Percentiles rank a stretch among this genome's conserved stretches.
Conservation (phyloP, 2,113 vertebrate genomes). For the Euleptes europaea region DNA sequence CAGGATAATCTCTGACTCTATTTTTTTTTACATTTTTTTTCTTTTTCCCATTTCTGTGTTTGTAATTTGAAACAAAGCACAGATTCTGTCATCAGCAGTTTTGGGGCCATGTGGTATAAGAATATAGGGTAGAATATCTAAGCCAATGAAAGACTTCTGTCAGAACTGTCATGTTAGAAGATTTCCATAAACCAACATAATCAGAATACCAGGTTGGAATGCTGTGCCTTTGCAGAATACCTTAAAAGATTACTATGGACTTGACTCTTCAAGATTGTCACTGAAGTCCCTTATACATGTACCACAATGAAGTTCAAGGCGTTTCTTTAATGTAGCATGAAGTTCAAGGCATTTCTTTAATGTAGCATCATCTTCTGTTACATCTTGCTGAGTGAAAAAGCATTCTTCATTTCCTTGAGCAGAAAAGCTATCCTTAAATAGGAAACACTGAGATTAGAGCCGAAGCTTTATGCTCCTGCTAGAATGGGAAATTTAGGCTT, state of each 20-base stretch:
- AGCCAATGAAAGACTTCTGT: conserved; percentile 74
- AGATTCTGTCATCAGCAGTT: conserved; percentile 69
- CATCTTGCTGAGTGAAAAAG: neutral
- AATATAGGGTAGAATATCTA: conserved; percentile 78
- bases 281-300: neutral
- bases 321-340: conserved; percentile 20
- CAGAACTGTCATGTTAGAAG: conserved; percentile 69
- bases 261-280: neutral
- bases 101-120: conserved; percentile 50
- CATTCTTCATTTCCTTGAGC: neutral
- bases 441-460: neutral
- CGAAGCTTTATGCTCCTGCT: neutral
- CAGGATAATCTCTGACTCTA: too few species aligned
- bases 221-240: fast-evolving
- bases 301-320: neutral
- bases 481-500: neutral
- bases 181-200: conserved; percentile 45
- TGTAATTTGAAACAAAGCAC: conserved; percentile 67
- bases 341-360: conserved; percentile 26
- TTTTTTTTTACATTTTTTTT: too few species aligned
- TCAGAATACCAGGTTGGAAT: conserved; percentile 51
- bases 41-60: conserved; percentile 40
- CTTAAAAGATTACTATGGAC: fast-evolving
- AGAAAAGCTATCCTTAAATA: neutral
- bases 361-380: neutral